Conservation (phyloP, 2,113 vertebrate genomes). For the Epinephelus cyanopodus region DNA sequence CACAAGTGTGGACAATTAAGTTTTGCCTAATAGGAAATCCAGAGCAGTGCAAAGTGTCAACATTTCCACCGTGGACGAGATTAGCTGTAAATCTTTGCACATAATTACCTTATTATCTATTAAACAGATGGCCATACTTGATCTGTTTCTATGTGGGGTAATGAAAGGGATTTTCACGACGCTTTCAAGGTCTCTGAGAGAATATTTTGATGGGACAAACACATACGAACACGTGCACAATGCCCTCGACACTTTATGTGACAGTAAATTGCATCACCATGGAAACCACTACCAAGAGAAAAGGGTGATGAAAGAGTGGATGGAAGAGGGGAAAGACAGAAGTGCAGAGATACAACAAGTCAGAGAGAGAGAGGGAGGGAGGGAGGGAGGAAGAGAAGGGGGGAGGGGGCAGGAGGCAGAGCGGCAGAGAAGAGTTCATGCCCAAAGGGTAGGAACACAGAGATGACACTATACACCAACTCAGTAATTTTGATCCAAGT, state of each 20-base stretch:
- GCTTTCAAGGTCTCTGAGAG: slow-evolving; percentile 64
- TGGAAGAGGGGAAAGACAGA: slow-evolving; percentile 37
- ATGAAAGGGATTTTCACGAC: slow-evolving; percentile 53
- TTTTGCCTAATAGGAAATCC: slow-evolving; percentile 42
- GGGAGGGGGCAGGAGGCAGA: neutral
- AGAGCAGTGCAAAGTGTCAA: slow-evolving; percentile 45
- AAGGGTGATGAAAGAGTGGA: slow-evolving; percentile 56
- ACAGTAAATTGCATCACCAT: slow-evolving; percentile 80
- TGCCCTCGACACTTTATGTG: slow-evolving; percentile 73
- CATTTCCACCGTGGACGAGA: slow-evolving; percentile 41
- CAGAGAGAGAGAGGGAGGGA: neutral
- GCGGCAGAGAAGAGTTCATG: slow-evolving; percentile 41
- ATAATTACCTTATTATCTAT: slow-evolving; percentile 61
- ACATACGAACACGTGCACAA: slow-evolving; percentile 48
- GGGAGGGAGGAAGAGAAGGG: neutral
- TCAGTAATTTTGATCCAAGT: slow-evolving; percentile 60
- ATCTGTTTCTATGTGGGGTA: slow-evolving; percentile 45
- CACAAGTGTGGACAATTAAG: slow-evolving; percentile 31
- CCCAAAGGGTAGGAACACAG: slow-evolving; percentile 42
- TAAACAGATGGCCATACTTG: slow-evolving; percentile 47
- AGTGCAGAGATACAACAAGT: slow-evolving; percentile 7
- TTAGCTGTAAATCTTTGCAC: slow-evolving; percentile 43
- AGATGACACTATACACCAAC: slow-evolving; percentile 47
- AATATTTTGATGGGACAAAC: slow-evolving; percentile 67
- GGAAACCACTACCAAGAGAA: slow-evolving; percentile 79